Percentiles rank a stretch among this genome's conserved stretches.
These are phyloP conservation scores for Bradysia coprophila DNA, from an alignment of 1,140 invertebrate species.

Conservation along the genomic window DNA sequence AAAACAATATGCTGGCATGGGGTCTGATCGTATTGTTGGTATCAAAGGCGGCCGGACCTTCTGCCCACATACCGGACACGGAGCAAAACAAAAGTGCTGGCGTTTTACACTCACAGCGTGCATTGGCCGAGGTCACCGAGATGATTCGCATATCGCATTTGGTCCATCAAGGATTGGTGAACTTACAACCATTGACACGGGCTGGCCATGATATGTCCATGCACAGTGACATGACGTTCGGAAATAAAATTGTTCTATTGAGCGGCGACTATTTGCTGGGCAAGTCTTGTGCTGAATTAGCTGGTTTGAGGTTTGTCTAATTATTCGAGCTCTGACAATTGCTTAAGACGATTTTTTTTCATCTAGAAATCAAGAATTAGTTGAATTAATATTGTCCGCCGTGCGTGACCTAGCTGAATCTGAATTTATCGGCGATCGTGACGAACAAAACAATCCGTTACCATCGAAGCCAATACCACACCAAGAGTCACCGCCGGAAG, in stretches of 20 bases:
- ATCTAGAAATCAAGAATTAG: slow-evolving; percentile 50
- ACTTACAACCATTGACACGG: slow-evolving; percentile 43
- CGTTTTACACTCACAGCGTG: slow-evolving; percentile 65
- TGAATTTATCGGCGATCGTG: slow-evolving; percentile 71
- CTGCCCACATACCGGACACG: slow-evolving; percentile 51
- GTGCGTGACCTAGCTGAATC: slow-evolving; percentile 74
- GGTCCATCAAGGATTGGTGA: slow-evolving; percentile 73
- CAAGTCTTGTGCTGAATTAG: slow-evolving; percentile 74
- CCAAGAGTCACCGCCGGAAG: slow-evolving; percentile 6
- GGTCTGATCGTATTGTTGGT: slow-evolving; percentile 80
- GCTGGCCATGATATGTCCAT: slow-evolving; percentile 25
- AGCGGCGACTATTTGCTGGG: slow-evolving; percentile 85
- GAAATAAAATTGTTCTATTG: slow-evolving; percentile 86
- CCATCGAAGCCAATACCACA: slow-evolving; percentile 36
- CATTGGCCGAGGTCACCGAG: slow-evolving; percentile 86
- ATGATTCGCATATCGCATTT: slow-evolving; percentile 95
- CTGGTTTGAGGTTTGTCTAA: slow-evolving; percentile 44
- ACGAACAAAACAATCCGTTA: slow-evolving; percentile 66
- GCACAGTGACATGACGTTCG: slow-evolving; percentile 70
- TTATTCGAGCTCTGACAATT: slow-evolving; percentile 1
- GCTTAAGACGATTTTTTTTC: neutral
- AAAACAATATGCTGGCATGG: slow-evolving; percentile 84
- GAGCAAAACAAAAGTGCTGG: slow-evolving; percentile 69
- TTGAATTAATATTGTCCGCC: slow-evolving; percentile 75
- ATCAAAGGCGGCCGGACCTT: slow-evolving; percentile 76